Evolutionary conservation across 2,797 vertebrate species (phyloP), one percentile per base, ranked within the genome.

Genomic region (Labeo calbasu): DNA sequence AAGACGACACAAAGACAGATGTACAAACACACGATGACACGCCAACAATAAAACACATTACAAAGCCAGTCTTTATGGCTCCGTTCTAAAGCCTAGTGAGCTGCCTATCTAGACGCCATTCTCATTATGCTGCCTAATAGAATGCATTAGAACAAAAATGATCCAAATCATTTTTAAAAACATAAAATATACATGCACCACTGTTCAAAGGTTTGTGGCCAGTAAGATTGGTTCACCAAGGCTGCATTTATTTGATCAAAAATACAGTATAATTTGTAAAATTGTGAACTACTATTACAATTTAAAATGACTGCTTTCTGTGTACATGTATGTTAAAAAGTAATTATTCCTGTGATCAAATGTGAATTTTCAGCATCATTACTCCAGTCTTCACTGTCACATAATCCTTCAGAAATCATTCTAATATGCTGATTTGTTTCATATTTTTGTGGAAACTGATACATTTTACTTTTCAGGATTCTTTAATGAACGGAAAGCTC

Each of bases 1-100:
- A 43, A 81, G 78, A 80, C 13, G 51, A 79, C 40, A 66, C 17
- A 79, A 50, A 36, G 28, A 55, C 50, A 81, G 32, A 70, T 36
- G 25, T 23, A 68, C 25, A 80, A 57, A 81, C 21, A 43, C n/a
- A 3, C 0, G 50, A 81, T 71, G 66, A 70, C 50, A 70, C 28
- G 51, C 15, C 7, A 59, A 81, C 79, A 71, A 46, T 46, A 46
- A 70, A 78, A 63, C 79, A 5, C 13, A 57, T 25, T 14, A 68
- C 43, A 65, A 63, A 48, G 57, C 23, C 55, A 17, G 36, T 61
- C 53, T 61, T 21, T 8, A 12, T 13, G 48, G 25, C 59, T 79
- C 23, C 32, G 59, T 28, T 50, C 15, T 43, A 43, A 81, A 70
- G 53, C 28, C 72, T 23, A 23, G 32, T n/a, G 73, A 57, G 3